phyloP scores from a whole-genome alignment of 2,113 vertebrate genomes.

The Emydocephalus ijimae region DNA sequence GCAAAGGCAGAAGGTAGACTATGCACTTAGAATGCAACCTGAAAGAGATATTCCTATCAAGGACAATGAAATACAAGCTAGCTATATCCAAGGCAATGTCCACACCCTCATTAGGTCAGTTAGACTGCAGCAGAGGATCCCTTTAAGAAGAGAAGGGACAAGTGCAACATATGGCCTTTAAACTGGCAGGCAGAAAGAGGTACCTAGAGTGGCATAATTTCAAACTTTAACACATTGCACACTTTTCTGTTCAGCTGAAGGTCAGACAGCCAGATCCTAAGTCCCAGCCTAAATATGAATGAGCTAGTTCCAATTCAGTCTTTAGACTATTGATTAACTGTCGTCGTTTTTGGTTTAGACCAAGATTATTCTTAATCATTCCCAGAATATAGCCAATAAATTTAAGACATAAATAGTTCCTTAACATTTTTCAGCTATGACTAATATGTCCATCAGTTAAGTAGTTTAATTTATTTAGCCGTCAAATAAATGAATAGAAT shows the following conservation, averaged over 20 bases:
- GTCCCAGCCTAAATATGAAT: neutral
- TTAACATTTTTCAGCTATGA: neutral
- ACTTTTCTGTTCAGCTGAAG: neutral
- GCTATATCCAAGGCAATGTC: neutral
- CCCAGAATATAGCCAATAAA: neutral
- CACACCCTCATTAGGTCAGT: neutral
- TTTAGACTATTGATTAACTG: neutral
- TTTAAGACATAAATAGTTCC: neutral
- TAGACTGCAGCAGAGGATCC: neutral
- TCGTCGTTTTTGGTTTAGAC: neutral
- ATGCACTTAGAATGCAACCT: neutral
- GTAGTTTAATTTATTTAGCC: neutral
- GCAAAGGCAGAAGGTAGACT: neutral
- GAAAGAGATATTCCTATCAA: neutral
- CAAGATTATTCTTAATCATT: neutral
- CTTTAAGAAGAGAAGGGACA: neutral
- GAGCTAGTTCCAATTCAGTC: neutral
- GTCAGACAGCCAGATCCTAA: neutral
- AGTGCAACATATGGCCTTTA: neutral
- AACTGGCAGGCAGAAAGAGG: neutral
- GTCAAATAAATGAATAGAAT: neutral
- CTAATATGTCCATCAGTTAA: neutral
- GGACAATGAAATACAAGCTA: neutral
- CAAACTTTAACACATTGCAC: neutral
- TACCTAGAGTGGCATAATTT: neutral